Conservation (phyloP, 1,140 invertebrate genomes). For the Calosoma granatense region DNA sequence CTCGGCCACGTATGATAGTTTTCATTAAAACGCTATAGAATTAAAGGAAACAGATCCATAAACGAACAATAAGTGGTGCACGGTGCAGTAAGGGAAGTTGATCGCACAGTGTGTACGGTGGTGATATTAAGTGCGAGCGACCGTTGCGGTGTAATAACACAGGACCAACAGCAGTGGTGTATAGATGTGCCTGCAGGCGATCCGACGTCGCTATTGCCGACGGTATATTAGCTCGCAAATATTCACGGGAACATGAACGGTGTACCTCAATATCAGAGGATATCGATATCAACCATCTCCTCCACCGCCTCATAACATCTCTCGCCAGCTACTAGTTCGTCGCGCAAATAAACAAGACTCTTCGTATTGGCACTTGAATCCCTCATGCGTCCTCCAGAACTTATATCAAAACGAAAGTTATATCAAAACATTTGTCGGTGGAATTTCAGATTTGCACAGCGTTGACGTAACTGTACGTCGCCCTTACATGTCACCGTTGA, state of each 20-base stretch:
- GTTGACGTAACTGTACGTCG: background rate
- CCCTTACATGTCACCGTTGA: no score
- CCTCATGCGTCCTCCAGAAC: background rate
- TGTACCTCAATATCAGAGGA: conserved; percentile 1
- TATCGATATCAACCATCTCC: no score
- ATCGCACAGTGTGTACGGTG: background rate
- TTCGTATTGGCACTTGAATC: background rate
- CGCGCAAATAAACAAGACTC: background rate
- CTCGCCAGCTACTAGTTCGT: no score
- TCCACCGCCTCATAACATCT: no score
- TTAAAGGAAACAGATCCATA: no score
- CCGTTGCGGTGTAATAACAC: no score
- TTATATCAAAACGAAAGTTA: background rate
- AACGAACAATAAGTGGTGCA: no score
- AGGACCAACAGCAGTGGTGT: no score
- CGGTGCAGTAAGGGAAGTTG: no score
- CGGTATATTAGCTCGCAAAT: conserved; percentile 5
- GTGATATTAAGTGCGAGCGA: background rate
- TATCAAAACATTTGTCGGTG: background rate
- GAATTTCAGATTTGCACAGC: background rate
- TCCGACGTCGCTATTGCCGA: background rate
- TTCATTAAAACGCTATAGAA: no score
- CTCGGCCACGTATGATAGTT: no score
- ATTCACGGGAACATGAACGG: background rate
- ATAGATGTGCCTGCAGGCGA: background rate